Evolutionary conservation across 2,113 vertebrate genomes (phyloP).

Genomic region (Gymnogyps californianus): DNA sequence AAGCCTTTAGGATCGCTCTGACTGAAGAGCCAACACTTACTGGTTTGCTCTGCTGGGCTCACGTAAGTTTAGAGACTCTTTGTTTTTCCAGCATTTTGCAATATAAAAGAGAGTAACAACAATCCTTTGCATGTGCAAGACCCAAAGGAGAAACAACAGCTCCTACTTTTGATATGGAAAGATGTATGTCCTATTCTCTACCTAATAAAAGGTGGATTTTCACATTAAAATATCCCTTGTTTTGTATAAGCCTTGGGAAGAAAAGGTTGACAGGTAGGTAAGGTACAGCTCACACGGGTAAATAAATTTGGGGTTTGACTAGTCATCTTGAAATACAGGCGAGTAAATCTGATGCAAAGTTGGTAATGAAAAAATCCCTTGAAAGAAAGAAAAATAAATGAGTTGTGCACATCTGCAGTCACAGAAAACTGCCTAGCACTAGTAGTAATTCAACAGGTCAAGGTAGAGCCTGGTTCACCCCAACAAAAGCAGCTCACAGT

Average conservation of each 20-base stretch:
- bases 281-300: neutral
- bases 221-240: neutral
- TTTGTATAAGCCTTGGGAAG: neutral
- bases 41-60: neutral
- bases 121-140: neutral
- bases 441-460: neutral
- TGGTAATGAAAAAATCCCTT: neutral
- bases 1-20: neutral
- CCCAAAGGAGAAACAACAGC: neutral
- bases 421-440: neutral
- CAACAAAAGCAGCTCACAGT: accelerated
- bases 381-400: neutral
- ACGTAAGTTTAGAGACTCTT: neutral
- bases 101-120: neutral
- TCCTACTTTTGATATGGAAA: neutral
- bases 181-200: neutral
- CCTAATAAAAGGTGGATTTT: neutral
- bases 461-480: neutral
- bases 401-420: neutral
- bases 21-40: neutral
- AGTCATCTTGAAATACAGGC: neutral
- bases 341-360: neutral
- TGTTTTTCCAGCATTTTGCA: neutral
- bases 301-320: neutral
- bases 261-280: neutral